Percentiles rank a stretch among this genome's conserved stretches.
Evolutionary conservation across 2,797 vertebrate genomes (phyloP).

Genomic region (Ispidina lecontei): DNA sequence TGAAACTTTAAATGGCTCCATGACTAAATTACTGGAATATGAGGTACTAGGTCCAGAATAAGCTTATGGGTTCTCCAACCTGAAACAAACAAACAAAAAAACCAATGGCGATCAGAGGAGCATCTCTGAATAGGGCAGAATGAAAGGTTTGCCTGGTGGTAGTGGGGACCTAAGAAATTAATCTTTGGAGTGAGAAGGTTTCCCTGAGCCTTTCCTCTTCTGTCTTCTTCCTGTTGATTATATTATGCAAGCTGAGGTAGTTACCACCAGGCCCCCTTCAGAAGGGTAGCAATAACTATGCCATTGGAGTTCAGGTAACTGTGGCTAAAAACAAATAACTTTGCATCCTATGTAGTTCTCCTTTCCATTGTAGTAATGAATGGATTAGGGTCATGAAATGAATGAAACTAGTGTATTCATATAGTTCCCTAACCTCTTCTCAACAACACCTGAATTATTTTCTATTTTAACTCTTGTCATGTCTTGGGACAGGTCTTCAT

Average conservation of each 20-base stretch:
- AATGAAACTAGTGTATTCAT: not conserved
- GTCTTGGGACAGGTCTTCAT: not conserved
- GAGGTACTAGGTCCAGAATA: not conserved
- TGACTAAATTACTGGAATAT: not conserved
- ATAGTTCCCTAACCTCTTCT: not conserved
- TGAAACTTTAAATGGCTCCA: not conserved
- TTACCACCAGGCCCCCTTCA: not conserved
- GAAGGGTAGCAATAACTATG: not conserved
- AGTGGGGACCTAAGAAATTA: not conserved
- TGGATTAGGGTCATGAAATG: not conserved
- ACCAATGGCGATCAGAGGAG: not conserved
- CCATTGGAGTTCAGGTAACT: not conserved
- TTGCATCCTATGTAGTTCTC: not conserved
- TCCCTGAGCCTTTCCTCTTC: not conserved
- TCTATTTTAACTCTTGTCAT: not conserved
- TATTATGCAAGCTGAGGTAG: not conserved
- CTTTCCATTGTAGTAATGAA: not conserved
- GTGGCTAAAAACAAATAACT: not conserved
- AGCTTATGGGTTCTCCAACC: not conserved
- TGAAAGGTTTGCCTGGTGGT: not conserved
- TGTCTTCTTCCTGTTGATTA: fast-evolving
- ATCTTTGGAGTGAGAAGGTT: not conserved
- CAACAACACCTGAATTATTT: not conserved
- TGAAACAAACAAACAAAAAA: not conserved
- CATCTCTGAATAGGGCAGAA: not conserved